These are phyloP conservation scores for Leucania comma DNA, from an alignment of 2,888 invertebrate species.

Conservation along the genomic window DNA sequence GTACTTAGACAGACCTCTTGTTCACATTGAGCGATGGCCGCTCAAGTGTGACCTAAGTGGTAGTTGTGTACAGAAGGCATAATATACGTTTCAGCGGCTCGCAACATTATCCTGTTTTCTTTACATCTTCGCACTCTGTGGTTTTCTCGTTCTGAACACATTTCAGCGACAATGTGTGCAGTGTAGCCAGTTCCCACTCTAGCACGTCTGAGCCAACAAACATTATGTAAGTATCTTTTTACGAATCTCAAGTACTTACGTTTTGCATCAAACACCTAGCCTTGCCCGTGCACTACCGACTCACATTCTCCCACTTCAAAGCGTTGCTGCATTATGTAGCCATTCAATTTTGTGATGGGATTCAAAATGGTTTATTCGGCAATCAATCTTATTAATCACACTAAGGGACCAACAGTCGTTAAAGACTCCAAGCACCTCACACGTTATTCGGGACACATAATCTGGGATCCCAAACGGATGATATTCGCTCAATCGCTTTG, in stretches of 20 bases:
- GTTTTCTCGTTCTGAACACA: conserved; percentile 20
- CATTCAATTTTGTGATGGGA: conserved; percentile 46
- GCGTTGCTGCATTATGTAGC: conserved; percentile 38
- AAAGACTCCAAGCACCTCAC: conserved; percentile 53
- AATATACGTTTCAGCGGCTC: conserved; percentile 36
- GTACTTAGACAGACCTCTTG: conserved; percentile 45
- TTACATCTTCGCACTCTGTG: conserved; percentile 25
- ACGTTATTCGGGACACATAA: conserved; percentile 61
- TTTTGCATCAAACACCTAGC: conserved; percentile 8
- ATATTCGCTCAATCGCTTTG: conserved; percentile 61
- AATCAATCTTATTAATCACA: conserved; percentile 67
- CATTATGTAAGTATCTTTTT: conserved; percentile 12
- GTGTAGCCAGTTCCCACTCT: conserved; percentile 19
- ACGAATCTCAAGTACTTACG: conserved; percentile 20
- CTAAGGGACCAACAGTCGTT: conserved; percentile 60
- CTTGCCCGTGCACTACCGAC: background rate
- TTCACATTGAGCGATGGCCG: conserved; percentile 51
- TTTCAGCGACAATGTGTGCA: conserved; percentile 42
- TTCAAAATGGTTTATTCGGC: conserved; percentile 58
- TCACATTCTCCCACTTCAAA: conserved; percentile 28
- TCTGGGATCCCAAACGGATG: conserved; percentile 60
- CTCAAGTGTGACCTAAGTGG: conserved; percentile 55
- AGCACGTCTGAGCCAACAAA: conserved; percentile 18
- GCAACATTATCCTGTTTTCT: conserved; percentile 32
- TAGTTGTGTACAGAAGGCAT: conserved; percentile 55